Evolutionary conservation across 1,140 invertebrate genomes (phyloP).

Genomic region (Eriosoma lanigerum): DNA sequence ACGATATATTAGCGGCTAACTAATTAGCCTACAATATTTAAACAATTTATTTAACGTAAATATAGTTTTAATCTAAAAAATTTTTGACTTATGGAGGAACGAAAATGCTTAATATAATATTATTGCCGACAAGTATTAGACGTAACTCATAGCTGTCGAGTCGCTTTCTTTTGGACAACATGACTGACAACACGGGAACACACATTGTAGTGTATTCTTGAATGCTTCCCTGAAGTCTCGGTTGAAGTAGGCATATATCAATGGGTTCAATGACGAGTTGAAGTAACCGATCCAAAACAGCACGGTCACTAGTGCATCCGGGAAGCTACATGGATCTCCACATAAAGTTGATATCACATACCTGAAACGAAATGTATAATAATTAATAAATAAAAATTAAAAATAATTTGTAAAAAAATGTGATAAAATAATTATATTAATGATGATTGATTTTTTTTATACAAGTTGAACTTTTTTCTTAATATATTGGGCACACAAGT

Average conservation of each 20-base stretch:
- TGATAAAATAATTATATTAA: too few species aligned
- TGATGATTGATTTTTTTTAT: too few species aligned
- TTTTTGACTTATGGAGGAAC: not conserved
- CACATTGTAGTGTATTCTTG: slow-evolving; percentile 85
- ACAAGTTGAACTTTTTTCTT: too few species aligned
- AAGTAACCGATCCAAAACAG: slow-evolving; percentile 86
- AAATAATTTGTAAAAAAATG: too few species aligned
- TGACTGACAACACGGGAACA: slow-evolving; percentile 72
- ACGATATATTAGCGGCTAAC: not conserved
- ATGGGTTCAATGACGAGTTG: slow-evolving; percentile 94
- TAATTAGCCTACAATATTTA: not conserved
- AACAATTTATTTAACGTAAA: not conserved
- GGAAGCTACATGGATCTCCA: slow-evolving; percentile 76
- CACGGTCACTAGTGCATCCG: slow-evolving; percentile 76
- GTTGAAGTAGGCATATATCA: slow-evolving; percentile 98
- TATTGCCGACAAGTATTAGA: slow-evolving; percentile 25
- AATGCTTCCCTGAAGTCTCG: slow-evolving; percentile 96
- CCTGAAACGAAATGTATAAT: slow-evolving; percentile 60
- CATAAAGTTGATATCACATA: slow-evolving; percentile 86
- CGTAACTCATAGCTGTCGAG: slow-evolving; percentile 45
- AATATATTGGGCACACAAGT: too few species aligned
- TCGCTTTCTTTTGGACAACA: slow-evolving; percentile 57
- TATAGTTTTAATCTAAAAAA: slow-evolving; percentile 20
- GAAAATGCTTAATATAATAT: slow-evolving; percentile 29
- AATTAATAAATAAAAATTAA: too few species aligned